A percentile compares a stretch with the other conserved stretches of the same genome.
phyloP scores from a whole-genome alignment of 2,888 invertebrate genomes.

The Isoperla grammatica region DNA sequence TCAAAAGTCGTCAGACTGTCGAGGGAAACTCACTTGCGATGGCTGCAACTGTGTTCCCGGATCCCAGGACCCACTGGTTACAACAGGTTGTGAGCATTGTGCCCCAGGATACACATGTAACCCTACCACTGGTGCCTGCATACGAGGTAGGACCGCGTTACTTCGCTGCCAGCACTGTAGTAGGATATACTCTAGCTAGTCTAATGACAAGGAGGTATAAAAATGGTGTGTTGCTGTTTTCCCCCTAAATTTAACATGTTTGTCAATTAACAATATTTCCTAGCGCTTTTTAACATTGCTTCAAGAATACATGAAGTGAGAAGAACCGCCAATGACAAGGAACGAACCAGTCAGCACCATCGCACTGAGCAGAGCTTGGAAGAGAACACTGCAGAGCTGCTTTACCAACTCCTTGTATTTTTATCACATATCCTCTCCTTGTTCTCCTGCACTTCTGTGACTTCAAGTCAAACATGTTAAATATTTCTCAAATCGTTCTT shows the following conservation, averaged over 20 bases:
- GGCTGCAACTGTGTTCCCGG: constrained; percentile 61
- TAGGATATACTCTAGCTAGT: too few relatives aligned
- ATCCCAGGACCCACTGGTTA: constrained; percentile 21
- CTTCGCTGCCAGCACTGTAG: constrained; percentile 10
- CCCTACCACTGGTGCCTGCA: constrained; percentile 72
- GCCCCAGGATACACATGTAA: constrained; percentile 73
- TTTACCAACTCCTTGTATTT: too few relatives aligned
- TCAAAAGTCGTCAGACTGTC: constrained; percentile 62
- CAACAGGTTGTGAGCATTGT: constrained; percentile 65
- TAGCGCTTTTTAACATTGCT: background rate
- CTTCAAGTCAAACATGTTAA: too few relatives aligned
- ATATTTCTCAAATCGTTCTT: too few relatives aligned
- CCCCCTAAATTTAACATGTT: background rate
- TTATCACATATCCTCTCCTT: too few relatives aligned
- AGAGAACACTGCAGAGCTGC: too few relatives aligned
- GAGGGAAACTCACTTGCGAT: constrained; percentile 56
- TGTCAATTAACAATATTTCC: background rate
- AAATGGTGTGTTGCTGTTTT: constrained; percentile 27
- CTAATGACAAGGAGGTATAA: background rate
- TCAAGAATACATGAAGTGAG: background rate
- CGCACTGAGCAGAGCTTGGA: too few relatives aligned
- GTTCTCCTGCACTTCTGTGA: too few relatives aligned
- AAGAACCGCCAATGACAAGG: background rate
- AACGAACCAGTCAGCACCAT: too few relatives aligned
- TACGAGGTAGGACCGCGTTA: constrained; percentile 58